A percentile compares a stretch with the other conserved stretches of the same genome.
Conservation (phyloP, 2,113 vertebrate species). For the Boleophthalmus pectinirostris region DNA sequence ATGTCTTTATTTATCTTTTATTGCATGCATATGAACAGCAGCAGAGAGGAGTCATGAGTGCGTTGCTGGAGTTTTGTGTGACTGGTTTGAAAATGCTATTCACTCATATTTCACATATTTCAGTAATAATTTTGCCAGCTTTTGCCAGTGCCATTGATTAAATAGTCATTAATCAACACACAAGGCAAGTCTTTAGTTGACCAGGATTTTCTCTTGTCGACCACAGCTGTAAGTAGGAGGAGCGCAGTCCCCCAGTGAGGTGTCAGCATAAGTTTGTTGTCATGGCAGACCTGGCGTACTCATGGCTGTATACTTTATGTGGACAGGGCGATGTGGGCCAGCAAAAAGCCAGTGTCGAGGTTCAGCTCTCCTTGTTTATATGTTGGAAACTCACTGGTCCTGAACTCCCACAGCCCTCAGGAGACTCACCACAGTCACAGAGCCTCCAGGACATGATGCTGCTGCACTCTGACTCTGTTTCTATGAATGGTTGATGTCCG, state of each 20-base stretch:
- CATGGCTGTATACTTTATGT: constrained; percentile 42
- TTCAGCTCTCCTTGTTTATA: constrained; percentile 75
- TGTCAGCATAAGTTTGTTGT: constrained; percentile 40
- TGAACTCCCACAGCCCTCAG: constrained; percentile 59
- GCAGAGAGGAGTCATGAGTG: too few relatives aligned
- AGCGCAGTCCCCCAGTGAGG: constrained; percentile 60
- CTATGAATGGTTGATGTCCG: neutral
- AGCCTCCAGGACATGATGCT: constrained; percentile 39
- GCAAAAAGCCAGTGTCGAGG: constrained; percentile 67
- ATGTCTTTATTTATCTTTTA: too few relatives aligned
- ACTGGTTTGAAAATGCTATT: too few relatives aligned
- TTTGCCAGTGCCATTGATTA: too few relatives aligned
- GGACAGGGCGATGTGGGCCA: constrained; percentile 57
- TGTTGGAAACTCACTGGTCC: constrained; percentile 72
- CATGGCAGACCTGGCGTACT: constrained; percentile 41
- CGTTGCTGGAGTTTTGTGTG: too few relatives aligned
- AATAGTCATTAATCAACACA: too few relatives aligned
- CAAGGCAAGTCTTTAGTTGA: too few relatives aligned
- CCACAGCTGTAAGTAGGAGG: neutral
- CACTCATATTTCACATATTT: too few relatives aligned
- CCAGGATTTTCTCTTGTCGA: too few relatives aligned
- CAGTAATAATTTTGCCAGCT: too few relatives aligned
- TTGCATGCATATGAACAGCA: too few relatives aligned
- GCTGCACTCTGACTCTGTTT: constrained; percentile 18
- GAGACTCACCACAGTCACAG: constrained; percentile 20